A percentile compares a stretch with the other conserved stretches of the same genome.
These are phyloP conservation scores for Wasmannia auropunctata DNA, from an alignment of 1,140 invertebrate species.

Conservation along the genomic window DNA sequence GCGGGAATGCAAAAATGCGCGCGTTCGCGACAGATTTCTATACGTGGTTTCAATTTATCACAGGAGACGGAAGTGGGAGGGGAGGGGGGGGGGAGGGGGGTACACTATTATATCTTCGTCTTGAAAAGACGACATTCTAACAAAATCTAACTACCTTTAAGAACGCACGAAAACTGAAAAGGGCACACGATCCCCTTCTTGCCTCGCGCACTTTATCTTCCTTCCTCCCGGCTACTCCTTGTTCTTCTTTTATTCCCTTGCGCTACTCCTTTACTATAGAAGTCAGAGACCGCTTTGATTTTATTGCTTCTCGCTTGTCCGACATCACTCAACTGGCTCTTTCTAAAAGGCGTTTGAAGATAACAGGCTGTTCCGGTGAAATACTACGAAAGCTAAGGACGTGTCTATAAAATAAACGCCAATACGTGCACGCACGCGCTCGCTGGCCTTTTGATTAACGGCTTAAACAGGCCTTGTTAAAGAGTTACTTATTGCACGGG, in stretches of 20 bases:
- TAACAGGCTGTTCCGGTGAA: conserved; percentile 53
- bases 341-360: conserved; percentile 52
- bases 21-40: not conserved
- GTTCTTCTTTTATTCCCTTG: conserved; percentile 40
- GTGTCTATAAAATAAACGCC: conserved; percentile 52
- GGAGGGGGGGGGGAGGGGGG: not conserved
- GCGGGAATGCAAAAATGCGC: not conserved
- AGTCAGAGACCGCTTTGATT: conserved; percentile 59
- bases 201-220: conserved; percentile 53
- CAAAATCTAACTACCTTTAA: not conserved
- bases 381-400: conserved; percentile 54
- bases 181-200: conserved; percentile 19
- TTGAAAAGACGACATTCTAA: not conserved
- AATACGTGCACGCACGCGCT: conserved; percentile 13
- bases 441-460: conserved; percentile 10
- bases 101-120: not conserved
- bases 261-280: conserved; percentile 23
- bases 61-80: too few relatives aligned
- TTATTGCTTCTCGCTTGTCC: conserved; percentile 60
- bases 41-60: not conserved
- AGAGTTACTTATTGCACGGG: conserved; percentile 11
- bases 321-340: conserved; percentile 56
- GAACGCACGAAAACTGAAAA: conserved; percentile 34
- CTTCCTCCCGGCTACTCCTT: not conserved
- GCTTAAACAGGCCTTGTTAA: conserved; percentile 22